phyloP scores from a whole-genome alignment of 2,888 invertebrate genomes.

The Pterobdella sp. region DNA sequence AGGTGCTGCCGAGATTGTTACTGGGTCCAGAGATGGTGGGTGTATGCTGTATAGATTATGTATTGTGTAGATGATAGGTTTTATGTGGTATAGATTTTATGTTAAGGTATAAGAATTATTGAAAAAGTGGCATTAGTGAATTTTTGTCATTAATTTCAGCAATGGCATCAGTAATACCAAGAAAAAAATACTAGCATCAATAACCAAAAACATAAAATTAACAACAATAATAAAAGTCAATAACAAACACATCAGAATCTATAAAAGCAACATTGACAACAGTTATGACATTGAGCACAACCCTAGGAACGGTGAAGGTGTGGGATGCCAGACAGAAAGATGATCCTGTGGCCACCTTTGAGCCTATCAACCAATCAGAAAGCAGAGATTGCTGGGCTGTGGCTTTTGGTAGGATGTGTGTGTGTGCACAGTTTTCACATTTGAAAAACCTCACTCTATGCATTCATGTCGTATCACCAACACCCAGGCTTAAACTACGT shows the following conservation, averaged over 20 bases:
- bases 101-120: too few relatives aligned
- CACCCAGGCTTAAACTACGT: not conserved
- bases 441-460: not conserved
- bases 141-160: too few relatives aligned
- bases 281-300: conserved; percentile 18
- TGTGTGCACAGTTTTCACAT: not conserved
- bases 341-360: conserved; percentile 80
- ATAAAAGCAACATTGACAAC: too few relatives aligned
- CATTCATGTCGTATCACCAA: not conserved
- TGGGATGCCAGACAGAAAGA: conserved; percentile 89
- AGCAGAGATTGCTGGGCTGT: conserved; percentile 88
- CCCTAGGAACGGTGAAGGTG: conserved; percentile 72
- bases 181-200: too few relatives aligned
- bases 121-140: too few relatives aligned
- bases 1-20: conserved; percentile 89
- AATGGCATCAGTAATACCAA: too few relatives aligned
- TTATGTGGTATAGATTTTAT: too few relatives aligned
- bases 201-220: too few relatives aligned
- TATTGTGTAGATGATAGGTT: too few relatives aligned
- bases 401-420: conserved; percentile 62
- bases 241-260: too few relatives aligned
- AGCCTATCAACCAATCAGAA: conserved; percentile 60
- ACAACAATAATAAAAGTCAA: too few relatives aligned
- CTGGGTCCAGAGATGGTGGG: conserved; percentile 81
- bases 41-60: too few relatives aligned